Conservation (phyloP, 2,888 invertebrate genomes). For the Sepioteuthis lessoniana region DNA sequence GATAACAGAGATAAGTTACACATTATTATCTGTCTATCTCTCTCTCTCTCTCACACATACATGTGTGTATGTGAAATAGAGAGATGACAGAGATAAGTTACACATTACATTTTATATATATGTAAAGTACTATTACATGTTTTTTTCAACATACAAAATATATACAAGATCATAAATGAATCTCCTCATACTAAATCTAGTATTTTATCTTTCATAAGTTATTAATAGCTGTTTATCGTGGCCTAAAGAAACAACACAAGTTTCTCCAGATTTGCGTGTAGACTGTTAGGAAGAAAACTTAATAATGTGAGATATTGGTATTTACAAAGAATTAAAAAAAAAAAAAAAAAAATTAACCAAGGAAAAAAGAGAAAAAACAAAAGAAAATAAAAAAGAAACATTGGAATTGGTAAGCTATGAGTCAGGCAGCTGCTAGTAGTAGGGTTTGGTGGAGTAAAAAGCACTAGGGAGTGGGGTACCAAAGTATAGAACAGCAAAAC, state of each 20-base stretch:
- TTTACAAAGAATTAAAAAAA: neutral
- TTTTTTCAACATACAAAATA: too few species aligned
- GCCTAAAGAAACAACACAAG: neutral
- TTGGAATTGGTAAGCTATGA: neutral
- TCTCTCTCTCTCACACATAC: too few species aligned
- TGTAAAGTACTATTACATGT: too few species aligned
- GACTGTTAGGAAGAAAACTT: neutral
- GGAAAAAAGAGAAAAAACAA: neutral
- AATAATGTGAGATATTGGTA: neutral
- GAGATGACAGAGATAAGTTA: too few species aligned
- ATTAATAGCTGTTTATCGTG: neutral
- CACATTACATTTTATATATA: too few species aligned
- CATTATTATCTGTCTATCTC: too few species aligned
- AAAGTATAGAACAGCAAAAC: neutral
- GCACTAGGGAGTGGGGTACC: neutral
- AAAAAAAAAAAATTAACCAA: neutral
- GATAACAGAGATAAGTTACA: too few species aligned
- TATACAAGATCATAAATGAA: too few species aligned
- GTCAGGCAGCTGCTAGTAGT: neutral
- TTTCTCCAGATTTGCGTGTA: neutral
- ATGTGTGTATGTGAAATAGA: too few species aligned
- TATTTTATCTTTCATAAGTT: neutral
- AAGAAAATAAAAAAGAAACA: neutral
- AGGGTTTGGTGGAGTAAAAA: constrained; percentile 1
- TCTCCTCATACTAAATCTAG: too few species aligned